phyloP scores from a whole-genome alignment of 2,797 vertebrate genomes.

The Macropodus opercularis region DNA sequence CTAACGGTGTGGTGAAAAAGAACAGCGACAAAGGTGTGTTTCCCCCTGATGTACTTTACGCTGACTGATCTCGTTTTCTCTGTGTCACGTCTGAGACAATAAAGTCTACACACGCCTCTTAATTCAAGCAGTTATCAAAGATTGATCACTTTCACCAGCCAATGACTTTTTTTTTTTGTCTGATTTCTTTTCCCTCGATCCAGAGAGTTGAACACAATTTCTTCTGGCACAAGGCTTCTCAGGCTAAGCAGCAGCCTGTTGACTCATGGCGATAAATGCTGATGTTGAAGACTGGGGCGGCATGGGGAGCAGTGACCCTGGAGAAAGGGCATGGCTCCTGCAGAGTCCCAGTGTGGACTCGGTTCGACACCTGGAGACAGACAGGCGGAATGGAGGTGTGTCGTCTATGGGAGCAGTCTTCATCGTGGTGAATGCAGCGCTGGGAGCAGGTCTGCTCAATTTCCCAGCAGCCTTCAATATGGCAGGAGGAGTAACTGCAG shows the following conservation, averaged over 20 bases:
- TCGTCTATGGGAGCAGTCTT: slow-evolving; percentile 88
- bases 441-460: slow-evolving; percentile 95
- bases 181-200: slow-evolving; percentile 1
- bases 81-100: no score
- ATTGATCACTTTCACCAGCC: slow-evolving; percentile 4
- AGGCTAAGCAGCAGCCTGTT: slow-evolving; percentile 67
- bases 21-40: no score
- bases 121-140: slow-evolving; percentile 40
- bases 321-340: slow-evolving; percentile 90
- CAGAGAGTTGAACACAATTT: background rate
- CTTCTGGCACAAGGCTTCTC: slow-evolving; percentile 27
- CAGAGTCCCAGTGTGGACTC: slow-evolving; percentile 91
- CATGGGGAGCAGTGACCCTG: slow-evolving; percentile 81
- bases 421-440: slow-evolving; percentile 95
- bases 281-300: slow-evolving; percentile 84
- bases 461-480: slow-evolving; percentile 95
- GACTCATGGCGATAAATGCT: slow-evolving; percentile 85
- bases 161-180: no score
- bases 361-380: slow-evolving; percentile 56
- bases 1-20: no score
- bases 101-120: background rate
- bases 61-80: no score
- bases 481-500: slow-evolving; percentile 89
- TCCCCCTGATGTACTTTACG: no score
- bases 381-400: slow-evolving; percentile 71